Evolutionary conservation across 2,888 invertebrate species (phyloP).

Genomic region (Drosophila borealis): DNA sequence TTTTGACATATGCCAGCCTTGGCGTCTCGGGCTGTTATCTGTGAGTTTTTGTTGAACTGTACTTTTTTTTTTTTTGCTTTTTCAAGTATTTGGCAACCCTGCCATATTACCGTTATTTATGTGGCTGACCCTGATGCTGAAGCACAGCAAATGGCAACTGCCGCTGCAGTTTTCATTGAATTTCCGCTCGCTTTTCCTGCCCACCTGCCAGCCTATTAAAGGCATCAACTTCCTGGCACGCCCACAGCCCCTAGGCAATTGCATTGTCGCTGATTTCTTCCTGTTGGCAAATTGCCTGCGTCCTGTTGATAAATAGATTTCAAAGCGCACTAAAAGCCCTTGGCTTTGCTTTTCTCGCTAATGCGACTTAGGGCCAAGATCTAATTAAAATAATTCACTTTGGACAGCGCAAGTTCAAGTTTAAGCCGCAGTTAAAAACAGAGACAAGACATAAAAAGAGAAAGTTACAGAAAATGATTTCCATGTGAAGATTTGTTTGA

Average conservation of each 20-base stretch:
- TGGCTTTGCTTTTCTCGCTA: background rate
- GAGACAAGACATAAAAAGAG: background rate
- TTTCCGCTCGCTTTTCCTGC: conserved; percentile 54
- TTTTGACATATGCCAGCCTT: conserved; percentile 53
- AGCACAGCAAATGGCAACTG: conserved; percentile 11
- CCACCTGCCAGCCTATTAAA: conserved; percentile 34
- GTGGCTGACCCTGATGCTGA: conserved; percentile 27
- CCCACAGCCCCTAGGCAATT: conserved; percentile 40
- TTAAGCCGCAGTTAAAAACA: background rate
- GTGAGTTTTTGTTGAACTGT: conserved; percentile 2
- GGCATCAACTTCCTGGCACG: conserved; percentile 44
- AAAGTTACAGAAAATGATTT: conserved; percentile 15
- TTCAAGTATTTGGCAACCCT: conserved; percentile 33
- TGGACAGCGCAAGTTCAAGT: conserved; percentile 6
- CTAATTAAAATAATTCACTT: conserved; percentile 24
- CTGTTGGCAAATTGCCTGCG: conserved; percentile 69
- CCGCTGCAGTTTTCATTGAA: conserved; percentile 47
- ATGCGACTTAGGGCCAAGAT: conserved; percentile 17
- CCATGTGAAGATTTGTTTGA: background rate
- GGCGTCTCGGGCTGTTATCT: conserved; percentile 7
- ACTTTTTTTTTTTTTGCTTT: conserved; percentile 8
- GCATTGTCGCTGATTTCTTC: conserved; percentile 59
- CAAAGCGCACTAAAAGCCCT: conserved; percentile 21
- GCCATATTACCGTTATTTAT: conserved; percentile 51
- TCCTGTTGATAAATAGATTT: conserved; percentile 68